Base-by-base conservation (phyloP, 2,113 vertebrate species). In the Zingel zingel region DNA sequence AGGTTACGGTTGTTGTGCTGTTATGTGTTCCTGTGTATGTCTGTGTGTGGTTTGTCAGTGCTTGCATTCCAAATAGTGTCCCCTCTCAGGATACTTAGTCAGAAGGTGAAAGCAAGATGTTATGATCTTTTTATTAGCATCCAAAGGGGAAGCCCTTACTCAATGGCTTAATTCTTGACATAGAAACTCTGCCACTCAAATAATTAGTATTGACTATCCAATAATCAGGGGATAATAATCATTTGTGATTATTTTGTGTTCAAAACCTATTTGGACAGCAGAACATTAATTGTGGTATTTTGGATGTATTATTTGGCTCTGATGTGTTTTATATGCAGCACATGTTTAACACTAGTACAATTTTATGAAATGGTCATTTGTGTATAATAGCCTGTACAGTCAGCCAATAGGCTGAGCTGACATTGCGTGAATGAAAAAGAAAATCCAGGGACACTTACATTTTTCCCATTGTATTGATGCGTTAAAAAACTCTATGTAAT, bases 1-100 rank as follows among this genome's bases (percentile, higher is more conserved):
- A 78, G 59, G 77, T 73, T 83, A 45, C 63, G 39, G 63, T 79
- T 77, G 59, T 81, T 33, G 57, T 18, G 6, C 62, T 76, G 50
- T 77, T 58, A 13, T 74, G 36, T 56, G 30, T 51, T 21, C 23
- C 21, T 3, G 5, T 36, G 43, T 76, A 0, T 62, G 30, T 51
- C 43, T 76, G 25, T 51, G 19, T 62, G 33, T 54, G 19, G 69
- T 43, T 79, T 62, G 19, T 47, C 12, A 39, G 19, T 51, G 61
- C 27, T 69, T 63, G 4, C 6, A 30, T 69, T 51, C 11, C 48
- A 64, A 62, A 74, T 25, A n/a, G 45, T 78, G 62, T 61, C 30
- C 54, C 21, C 18, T 64, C 51, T 53, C 18, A 33, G 4, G 21
- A 11, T 51, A 16, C 30, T 58, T 56, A 11, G 15, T 48, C 11